Evolutionary conservation across 2,113 vertebrate genomes (phyloP).

Genomic region (Perca flavescens): DNA sequence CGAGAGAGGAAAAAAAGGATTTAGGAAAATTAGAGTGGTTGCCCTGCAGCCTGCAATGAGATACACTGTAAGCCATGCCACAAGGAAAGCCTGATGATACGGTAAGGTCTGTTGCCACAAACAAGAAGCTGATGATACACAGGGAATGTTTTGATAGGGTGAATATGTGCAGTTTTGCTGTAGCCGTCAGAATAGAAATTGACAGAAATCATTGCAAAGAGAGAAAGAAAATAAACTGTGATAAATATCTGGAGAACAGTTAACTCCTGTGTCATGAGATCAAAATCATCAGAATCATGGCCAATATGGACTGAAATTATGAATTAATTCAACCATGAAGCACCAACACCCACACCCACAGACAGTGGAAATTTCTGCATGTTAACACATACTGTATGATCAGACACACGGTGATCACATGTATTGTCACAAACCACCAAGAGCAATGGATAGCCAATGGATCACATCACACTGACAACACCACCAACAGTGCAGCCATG

Average conservation of each 20-base stretch:
- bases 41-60: neutral
- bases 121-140: slow-evolving; percentile 18
- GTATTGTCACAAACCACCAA: slow-evolving; percentile 36
- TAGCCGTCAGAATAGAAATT: slow-evolving; percentile 16
- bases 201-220: slow-evolving; percentile 2
- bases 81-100: slow-evolving; percentile 1
- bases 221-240: neutral
- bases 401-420: slow-evolving; percentile 15
- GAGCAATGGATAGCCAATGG: slow-evolving; percentile 1
- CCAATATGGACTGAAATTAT: slow-evolving; percentile 1
- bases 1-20: slow-evolving; percentile 41
- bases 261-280: neutral
- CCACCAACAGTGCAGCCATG: slow-evolving; percentile 16
- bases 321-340: slow-evolving; percentile 15
- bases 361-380: slow-evolving; percentile 1
- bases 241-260: neutral
- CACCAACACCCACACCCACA: neutral
- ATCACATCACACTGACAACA: slow-evolving; percentile 24
- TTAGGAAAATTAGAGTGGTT: slow-evolving; percentile 28
- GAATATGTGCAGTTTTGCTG: neutral
- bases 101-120: neutral
- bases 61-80: slow-evolving; percentile 46
- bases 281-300: slow-evolving; percentile 15
- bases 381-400: slow-evolving; percentile 8
- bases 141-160: neutral